These are phyloP conservation scores for Megaceryle alcyon DNA, from an alignment of 2,797 vertebrate species.

Conservation along the genomic window DNA sequence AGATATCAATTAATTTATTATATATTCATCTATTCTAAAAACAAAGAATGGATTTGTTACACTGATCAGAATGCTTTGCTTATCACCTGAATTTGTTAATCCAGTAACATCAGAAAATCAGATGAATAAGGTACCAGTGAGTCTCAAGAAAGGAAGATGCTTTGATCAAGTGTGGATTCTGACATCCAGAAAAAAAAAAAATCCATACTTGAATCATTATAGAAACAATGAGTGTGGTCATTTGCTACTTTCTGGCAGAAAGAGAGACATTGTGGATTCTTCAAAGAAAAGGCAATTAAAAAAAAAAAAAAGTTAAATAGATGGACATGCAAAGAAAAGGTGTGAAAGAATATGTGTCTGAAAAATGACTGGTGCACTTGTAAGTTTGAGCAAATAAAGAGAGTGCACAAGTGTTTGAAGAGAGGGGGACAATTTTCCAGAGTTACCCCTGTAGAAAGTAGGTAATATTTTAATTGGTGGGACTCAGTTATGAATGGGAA, in stretches of 20 bases:
- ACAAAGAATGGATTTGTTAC: not conserved
- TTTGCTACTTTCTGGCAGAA: not conserved
- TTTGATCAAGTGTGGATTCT: not conserved
- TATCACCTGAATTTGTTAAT: not conserved
- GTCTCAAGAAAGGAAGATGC: not conserved
- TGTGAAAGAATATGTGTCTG: accelerated
- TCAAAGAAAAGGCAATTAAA: not conserved
- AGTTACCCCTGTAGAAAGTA: accelerated
- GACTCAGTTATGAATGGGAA: not conserved
- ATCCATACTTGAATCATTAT: not conserved
- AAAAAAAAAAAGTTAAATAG: not conserved
- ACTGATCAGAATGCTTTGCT: not conserved
- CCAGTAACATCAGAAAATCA: not conserved
- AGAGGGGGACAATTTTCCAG: not conserved
- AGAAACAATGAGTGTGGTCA: not conserved
- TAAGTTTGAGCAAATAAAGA: not conserved
- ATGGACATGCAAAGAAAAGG: not conserved
- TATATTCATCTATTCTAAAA: not conserved
- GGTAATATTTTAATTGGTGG: not conserved
- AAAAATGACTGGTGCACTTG: not conserved
- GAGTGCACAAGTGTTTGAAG: accelerated
- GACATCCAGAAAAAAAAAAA: not conserved
- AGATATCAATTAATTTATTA: not conserved
- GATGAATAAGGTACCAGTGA: not conserved
- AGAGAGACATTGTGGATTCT: not conserved